Base-by-base conservation (phyloP, 2,797 vertebrate genomes). In the Cryptoblepharus egeriae region DNA sequence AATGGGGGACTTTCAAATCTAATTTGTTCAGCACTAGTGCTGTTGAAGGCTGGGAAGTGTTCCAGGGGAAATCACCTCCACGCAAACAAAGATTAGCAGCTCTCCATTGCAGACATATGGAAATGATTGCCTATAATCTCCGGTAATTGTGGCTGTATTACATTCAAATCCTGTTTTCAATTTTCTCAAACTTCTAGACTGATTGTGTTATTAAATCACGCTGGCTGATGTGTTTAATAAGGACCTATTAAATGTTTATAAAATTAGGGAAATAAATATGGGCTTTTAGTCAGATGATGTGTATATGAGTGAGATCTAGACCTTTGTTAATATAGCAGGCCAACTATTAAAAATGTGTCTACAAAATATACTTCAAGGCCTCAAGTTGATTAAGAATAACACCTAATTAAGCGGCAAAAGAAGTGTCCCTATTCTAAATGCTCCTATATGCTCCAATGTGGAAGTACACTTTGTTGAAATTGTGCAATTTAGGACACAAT, bases 181-280 rank as follows among this genome's bases (percentile, higher is more conserved):
- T 98, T 97, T 98, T 97, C 97, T 96, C 97, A 97, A 98, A 97
- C 97, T 95, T 98, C 96, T 97, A 97, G 96, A 97, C 96, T 98
- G 97, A 98, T 98, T 97, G 97, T 97, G 97, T 98, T 98, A 97
- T 98, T 98, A 97, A 97, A 98, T 98, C 97, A 97, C 97, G 97
- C 97, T 97, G 97, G 97, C 97, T 96, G 96, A 97, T 97, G 97
- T 97, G 96, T 97, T 97, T 97, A 98, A 97, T 97, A 95, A 94
- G 96, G 97, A 96, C 96, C 95, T 96, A 95, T 95, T 94, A 97
- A 97, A 97, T 96, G 96, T 97, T 97, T 97, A 97, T 97, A 97
- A 96, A 96, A 98, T 96, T 96, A 96, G 93, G 95, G 96, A 95
- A 96, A 96, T 96, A 96, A 96, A 96, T 96, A 95, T 39, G 57